Base-by-base conservation (phyloP, 2,797 vertebrate genomes). In the Mus spretus region DNA sequence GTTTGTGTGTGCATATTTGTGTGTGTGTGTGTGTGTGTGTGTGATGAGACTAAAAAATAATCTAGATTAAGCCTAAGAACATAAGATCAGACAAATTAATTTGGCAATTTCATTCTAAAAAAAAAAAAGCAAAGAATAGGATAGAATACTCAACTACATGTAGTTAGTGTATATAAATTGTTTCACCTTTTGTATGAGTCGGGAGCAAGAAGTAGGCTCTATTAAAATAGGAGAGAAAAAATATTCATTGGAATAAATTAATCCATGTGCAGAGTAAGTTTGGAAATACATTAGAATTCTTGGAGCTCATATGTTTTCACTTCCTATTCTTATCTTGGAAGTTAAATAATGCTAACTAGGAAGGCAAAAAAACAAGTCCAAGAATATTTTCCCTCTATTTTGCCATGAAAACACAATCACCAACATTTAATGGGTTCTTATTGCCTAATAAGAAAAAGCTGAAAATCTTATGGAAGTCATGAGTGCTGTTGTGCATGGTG, bases 331-430 rank as follows among this genome's bases (percentile, higher is more conserved):
- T 78, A 28, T n/a, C 24, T 26, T 17, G 34, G 4, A 13, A 4
- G 0, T 84, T 20, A 47, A 22, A 59, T 61, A 12, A 22, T 11
- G 17, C 15, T 34, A 31, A 14, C 1, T 6, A 79, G 53, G 34
- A 14, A 70, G 37, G 17, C 0, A 28, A 8, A 9, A 74, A 5
- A 22, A 44, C 44, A 75, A 0, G 15, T 63, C 0, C 6, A 22
- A 79, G 14, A 31, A 3, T 40, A 4, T 0, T 74, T 0, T 53
- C 22, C 19, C 20, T 63, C 19, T 65, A 2, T 17, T 0, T 0
- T 61, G 86, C 77, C 53, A 57, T 24, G 80, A 82, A 91, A n/a
- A 34, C 65, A 70, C 59, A 59, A 31, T 10, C 4, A 44, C 31
- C 3, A 40, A 31, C 0, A 47, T 63, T 83, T 61, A 3, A 50